Evolutionary conservation across 2,797 vertebrate genomes (phyloP).

Genomic region (Macropus fuliginosus): DNA sequence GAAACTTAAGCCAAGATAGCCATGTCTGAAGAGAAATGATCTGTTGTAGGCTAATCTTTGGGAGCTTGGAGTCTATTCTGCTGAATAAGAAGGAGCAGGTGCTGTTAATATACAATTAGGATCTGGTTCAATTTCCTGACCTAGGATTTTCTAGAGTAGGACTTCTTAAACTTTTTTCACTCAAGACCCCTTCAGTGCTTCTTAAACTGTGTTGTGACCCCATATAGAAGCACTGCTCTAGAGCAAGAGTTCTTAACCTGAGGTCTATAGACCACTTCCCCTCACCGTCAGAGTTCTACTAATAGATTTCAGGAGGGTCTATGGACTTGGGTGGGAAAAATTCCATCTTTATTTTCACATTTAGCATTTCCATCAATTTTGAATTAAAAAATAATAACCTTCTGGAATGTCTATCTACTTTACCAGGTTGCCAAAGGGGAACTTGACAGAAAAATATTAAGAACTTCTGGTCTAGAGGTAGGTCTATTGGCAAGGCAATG

Average conservation of each 20-base stretch:
- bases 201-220: too few species aligned
- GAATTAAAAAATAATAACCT: not conserved
- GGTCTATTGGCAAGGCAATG: not conserved
- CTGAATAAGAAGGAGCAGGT: not conserved
- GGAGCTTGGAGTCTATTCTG: not conserved
- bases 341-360: not conserved
- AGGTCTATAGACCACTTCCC: not conserved
- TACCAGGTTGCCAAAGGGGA: not conserved
- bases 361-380: not conserved
- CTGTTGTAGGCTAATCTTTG: not conserved
- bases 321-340: not conserved
- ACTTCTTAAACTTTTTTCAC: not conserved
- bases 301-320: not conserved
- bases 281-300: not conserved
- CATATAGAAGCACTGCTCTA: not conserved
- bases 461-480: not conserved
- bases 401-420: not conserved
- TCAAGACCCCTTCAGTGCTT: too few species aligned
- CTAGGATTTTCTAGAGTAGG: not conserved
- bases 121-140: not conserved
- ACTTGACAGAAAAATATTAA: not conserved
- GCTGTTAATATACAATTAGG: not conserved
- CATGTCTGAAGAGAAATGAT: not conserved
- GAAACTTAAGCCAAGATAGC: not conserved
- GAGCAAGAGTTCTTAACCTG: not conserved